These are phyloP conservation scores for Ictalurus punctatus DNA, from an alignment of 2,113 vertebrate species.

Conservation along the genomic window DNA sequence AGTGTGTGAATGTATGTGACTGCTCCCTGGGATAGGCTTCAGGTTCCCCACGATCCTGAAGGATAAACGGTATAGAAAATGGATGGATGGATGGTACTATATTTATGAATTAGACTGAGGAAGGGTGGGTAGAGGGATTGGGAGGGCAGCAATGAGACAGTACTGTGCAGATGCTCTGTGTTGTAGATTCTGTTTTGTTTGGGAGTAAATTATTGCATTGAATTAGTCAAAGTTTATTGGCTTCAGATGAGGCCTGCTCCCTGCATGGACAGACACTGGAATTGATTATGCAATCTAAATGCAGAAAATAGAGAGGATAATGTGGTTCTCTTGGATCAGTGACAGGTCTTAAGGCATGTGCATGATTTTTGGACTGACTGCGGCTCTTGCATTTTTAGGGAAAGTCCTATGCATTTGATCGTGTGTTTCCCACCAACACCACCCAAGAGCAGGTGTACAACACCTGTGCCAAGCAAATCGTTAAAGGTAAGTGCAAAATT, in stretches of 20 bases:
- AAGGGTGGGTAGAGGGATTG: not conserved
- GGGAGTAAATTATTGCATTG: not conserved
- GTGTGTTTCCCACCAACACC: conserved; percentile 91
- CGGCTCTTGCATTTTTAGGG: conserved; percentile 70
- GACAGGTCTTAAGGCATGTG: not conserved
- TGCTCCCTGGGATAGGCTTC: too few relatives aligned
- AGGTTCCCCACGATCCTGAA: too few relatives aligned
- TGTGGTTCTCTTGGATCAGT: not conserved
- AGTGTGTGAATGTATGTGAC: too few relatives aligned
- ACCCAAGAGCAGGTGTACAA: conserved; percentile 97
- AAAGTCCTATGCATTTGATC: conserved; percentile 84
- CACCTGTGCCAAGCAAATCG: conserved; percentile 92
- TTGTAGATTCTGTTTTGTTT: not conserved
- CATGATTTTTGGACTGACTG: not conserved
- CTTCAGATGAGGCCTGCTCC: not conserved
- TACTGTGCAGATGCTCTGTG: not conserved
- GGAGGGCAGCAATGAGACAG: not conserved
- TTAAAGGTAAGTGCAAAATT: conserved; percentile 77
- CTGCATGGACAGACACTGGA: not conserved
- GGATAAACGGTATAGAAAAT: too few relatives aligned
- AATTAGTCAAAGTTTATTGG: not conserved
- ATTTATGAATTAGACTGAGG: not conserved
- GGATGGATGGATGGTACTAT: not conserved
- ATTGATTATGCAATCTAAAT: not conserved
- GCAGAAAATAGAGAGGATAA: not conserved